phyloP scores from a whole-genome alignment of 2,888 invertebrate genomes.

The Rhagophthalmus giganteus region DNA sequence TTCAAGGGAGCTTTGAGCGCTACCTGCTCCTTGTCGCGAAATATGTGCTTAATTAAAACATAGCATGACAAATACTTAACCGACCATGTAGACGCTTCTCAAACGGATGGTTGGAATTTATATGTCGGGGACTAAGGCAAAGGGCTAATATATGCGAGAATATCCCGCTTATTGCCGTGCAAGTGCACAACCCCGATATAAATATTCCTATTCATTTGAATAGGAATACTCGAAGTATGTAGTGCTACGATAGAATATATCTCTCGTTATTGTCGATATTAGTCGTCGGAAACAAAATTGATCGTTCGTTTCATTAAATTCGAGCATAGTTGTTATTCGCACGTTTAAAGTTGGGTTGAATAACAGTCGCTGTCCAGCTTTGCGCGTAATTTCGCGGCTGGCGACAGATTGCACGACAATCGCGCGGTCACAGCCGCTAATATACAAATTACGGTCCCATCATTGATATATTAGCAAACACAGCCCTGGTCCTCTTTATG shows the following conservation, averaged over 20 bases:
- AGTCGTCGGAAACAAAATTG: neutral
- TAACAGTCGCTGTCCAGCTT: conserved; percentile 35
- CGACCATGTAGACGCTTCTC: conserved; percentile 40
- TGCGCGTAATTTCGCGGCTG: conserved; percentile 36
- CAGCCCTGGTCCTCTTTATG: conserved; percentile 33
- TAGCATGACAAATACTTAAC: conserved; percentile 54
- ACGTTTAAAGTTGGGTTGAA: conserved; percentile 32
- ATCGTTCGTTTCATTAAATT: conserved; percentile 16
- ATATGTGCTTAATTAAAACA: conserved; percentile 55
- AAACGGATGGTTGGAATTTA: conserved; percentile 33
- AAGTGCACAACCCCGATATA: no score
- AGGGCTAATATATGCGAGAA: conserved; percentile 22
- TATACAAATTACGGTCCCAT: conserved; percentile 41
- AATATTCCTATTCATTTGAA: neutral
- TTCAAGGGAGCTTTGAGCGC: conserved; percentile 43
- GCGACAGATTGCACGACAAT: conserved; percentile 41
- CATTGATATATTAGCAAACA: conserved; percentile 39
- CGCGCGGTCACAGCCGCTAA: conserved; percentile 39
- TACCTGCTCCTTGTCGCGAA: conserved; percentile 48
- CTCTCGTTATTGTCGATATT: neutral
- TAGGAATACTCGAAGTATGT: no score
- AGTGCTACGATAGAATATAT: no score
- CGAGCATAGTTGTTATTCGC: conserved; percentile 16
- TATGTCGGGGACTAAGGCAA: conserved; percentile 23
- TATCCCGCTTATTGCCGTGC: conserved; percentile 19